Conservation (phyloP, 1,140 invertebrate genomes). For the Cherax destructor region DNA sequence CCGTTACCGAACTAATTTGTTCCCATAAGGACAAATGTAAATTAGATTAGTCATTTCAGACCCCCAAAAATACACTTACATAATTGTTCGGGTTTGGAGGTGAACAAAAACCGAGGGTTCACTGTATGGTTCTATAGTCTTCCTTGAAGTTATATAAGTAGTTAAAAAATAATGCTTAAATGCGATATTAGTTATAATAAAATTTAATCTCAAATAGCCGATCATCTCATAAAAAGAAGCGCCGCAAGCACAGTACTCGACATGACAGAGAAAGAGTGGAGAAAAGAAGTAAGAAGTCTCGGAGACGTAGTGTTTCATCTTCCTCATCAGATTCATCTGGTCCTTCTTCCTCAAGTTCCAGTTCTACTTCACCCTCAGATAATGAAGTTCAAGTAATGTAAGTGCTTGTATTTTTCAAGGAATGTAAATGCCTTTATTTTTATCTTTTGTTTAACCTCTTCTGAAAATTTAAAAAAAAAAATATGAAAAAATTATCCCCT, state of each 20-base stretch:
- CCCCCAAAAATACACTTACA: too few species aligned
- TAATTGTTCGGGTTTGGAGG: too few species aligned
- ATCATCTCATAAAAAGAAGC: slow-evolving; percentile 64
- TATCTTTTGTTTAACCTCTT: too few species aligned
- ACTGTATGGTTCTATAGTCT: too few species aligned
- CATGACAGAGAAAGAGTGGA: slow-evolving; percentile 48
- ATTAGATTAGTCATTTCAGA: too few species aligned
- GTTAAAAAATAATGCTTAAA: too few species aligned
- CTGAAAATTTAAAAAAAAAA: too few species aligned
- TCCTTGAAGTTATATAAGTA: too few species aligned
- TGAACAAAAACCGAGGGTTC: too few species aligned
- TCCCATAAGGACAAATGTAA: too few species aligned
- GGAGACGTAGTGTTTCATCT: slow-evolving; percentile 50
- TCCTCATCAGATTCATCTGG: slow-evolving; percentile 38
- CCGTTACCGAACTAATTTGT: too few species aligned
- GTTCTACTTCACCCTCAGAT: slow-evolving; percentile 45
- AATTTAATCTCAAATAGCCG: background rate
- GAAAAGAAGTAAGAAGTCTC: slow-evolving; percentile 49
- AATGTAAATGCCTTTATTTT: slow-evolving; percentile 35
- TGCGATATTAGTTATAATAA: background rate
- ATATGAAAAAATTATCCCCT: too few species aligned
- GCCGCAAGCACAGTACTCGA: slow-evolving; percentile 51
- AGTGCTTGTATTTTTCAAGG: slow-evolving; percentile 44
- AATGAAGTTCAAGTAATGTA: slow-evolving; percentile 64
- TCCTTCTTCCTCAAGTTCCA: slow-evolving; percentile 34